Conservation (phyloP, 2,797 vertebrate species). For the Alca torda region DNA sequence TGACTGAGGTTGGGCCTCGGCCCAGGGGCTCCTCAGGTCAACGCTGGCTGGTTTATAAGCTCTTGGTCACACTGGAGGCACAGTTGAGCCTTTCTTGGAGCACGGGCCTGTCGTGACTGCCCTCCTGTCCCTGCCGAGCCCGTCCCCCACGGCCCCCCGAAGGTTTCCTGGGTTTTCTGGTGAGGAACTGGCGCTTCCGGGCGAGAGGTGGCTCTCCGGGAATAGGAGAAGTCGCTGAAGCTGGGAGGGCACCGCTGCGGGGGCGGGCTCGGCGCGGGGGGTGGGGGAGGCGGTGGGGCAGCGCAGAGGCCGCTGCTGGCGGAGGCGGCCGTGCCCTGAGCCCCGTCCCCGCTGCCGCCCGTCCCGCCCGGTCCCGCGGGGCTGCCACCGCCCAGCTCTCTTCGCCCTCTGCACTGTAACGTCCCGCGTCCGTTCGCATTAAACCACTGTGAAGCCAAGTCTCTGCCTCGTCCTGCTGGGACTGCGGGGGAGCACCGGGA, state of each 20-base stretch:
- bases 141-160: background rate
- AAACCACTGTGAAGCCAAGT: constrained; percentile 79
- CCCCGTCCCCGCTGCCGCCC: background rate
- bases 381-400: constrained; percentile 70
- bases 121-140: background rate
- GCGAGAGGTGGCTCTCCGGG: background rate
- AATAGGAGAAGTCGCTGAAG: background rate
- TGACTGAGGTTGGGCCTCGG: background rate
- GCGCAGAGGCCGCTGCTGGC: background rate
- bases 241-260: background rate
- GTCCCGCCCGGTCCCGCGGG: background rate
- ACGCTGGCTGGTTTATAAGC: background rate
- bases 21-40: background rate
- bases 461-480: background rate
- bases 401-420: constrained; percentile 72
- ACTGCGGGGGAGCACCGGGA: background rate
- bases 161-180: background rate
- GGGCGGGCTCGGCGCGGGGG: background rate
- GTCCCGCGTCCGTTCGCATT: constrained; percentile 77
- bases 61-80: background rate
- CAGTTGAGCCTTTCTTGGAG: background rate
- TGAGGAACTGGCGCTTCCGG: background rate
- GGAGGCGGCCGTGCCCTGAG: background rate
- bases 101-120: background rate
- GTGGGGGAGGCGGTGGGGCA: background rate